Base-by-base conservation (phyloP, 2,888 invertebrate species). In the Alsophila aescularia region DNA sequence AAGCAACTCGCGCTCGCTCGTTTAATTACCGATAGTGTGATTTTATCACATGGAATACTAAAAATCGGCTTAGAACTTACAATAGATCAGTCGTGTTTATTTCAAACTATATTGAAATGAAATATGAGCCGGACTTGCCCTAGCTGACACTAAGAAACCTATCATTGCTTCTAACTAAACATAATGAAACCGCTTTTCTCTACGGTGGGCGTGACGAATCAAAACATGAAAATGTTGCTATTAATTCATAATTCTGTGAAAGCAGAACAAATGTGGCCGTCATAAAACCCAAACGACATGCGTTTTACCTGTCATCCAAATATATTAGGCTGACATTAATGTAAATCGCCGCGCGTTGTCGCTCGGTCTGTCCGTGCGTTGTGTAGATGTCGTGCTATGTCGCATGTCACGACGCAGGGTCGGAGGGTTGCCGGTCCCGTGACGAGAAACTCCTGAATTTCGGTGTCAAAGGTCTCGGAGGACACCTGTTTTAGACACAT, bases 331-430 rank as follows among this genome's bases (percentile, higher is more conserved):
- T 27, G 45, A 47, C 36, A 29, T 37, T 5, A 15, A 29, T 16
- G 37, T 39, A 39, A 16, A 12, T 1, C 24, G 16, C n/a, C 10
- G 21, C 10, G 13, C n/a, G n/a, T n/a, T n/a, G n/a, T n/a, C n/a
- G 24, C 24, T 24, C 35, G 29, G 41, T 24, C 18, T 36, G 31
- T 40, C 34, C 12, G 34, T 41, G 14, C 14, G 41, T 31, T 41
- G 34, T 55, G 51, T 54, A 39, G 54, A 50, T 54, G 61, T 61
- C 18, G 18, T 18, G 18, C 18, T 18, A 2, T 18, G 10, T 35
- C 35, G 9, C 35, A 35, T 15, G 35, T n/a, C 35, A 10, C n/a
- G 8, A 21, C 21, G 21, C 21, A 6, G 21, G 10, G 29, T 27
- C 18, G 27, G 2, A 27, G 27, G 27, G 27, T 9, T 29, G 10